Evolutionary conservation across 2,113 vertebrate species (phyloP), one percentile per base, ranked within the genome.

Genomic region (Myanophis thanlyinensis): DNA sequence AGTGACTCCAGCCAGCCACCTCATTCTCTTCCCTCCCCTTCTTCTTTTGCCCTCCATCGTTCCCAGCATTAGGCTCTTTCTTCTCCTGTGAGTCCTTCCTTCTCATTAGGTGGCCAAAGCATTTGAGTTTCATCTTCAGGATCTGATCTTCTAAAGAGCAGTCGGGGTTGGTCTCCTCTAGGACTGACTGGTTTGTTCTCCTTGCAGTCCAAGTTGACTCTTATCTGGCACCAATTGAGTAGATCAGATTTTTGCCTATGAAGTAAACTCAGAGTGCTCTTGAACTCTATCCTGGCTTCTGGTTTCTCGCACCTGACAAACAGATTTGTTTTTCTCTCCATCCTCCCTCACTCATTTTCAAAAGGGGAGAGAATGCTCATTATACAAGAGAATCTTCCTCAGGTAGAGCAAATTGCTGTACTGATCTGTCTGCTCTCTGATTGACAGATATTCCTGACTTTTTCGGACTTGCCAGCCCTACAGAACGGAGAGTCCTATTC

Each of bases 401-500:
- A 88, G n/a, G 20, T n/a, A 53, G 49, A 18, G 27, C 87, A 53
- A 52, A n/a, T n/a, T 93, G 90, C 53, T 95, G 91, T 93, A 91
- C 59, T 95, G 89, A 96, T 90, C 85, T 93, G 87, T 18, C 20
- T 94, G 1, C 90, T 94, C 5, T 51, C 95, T 89, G 96, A 94
- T 94, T 93, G 93, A 30, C 97, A 99, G 99, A 98, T 99, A 92
- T 98, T 98, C 94, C 94, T 99, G 95, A 97, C 97, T 0, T 97
- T 99, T 87, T 97, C 97, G 0, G 98, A 98, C 40, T 98, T 99
- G 30, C 99, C 99, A 0, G 93, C 97, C 54, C 96, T 99, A 12
- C 96, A 89, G 18, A 97, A 97, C 0, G 98, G 97, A 23, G 98
- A 99, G 94, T 98, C 97, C 1, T 99, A 99, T 94, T 98, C 98